These are phyloP conservation scores for Monochamus alternatus DNA, from an alignment of 2,888 invertebrate species.

Conservation along the genomic window DNA sequence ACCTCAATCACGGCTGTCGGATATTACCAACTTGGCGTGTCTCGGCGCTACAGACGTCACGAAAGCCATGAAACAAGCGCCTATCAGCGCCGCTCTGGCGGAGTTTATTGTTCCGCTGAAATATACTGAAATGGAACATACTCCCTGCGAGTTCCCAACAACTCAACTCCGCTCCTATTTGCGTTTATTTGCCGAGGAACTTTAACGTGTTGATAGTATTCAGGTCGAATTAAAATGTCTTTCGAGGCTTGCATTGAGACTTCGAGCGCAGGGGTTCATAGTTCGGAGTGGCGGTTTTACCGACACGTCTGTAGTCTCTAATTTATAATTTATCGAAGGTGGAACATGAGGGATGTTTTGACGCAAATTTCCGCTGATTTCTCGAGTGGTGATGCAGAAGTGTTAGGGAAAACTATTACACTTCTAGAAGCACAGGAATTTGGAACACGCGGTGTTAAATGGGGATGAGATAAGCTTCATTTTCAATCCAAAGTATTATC, in stretches of 20 bases:
- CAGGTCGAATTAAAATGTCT: constrained; percentile 1
- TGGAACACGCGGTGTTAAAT: no score
- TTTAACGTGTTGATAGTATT: constrained; percentile 24
- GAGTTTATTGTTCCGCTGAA: constrained; percentile 7
- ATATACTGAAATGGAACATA: constrained; percentile 15
- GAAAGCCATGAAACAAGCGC: constrained; percentile 8
- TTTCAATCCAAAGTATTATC: no score
- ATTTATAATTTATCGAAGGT: no score
- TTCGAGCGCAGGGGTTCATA: background rate
- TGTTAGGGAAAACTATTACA: no score
- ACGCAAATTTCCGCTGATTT: no score
- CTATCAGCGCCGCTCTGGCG: constrained; percentile 16
- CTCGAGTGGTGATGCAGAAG: no score
- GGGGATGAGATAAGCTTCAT: no score
- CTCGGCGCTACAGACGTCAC: constrained; percentile 9
- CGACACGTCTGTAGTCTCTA: background rate
- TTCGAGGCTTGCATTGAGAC: background rate
- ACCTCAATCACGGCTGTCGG: constrained; percentile 19
- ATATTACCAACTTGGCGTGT: constrained; percentile 18
- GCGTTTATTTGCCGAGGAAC: constrained; percentile 17
- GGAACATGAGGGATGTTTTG: no score
- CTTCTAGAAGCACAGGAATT: no score
- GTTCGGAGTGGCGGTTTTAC: background rate
- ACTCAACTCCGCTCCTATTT: constrained; percentile 18
- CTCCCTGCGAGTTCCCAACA: background rate